phyloP scores from a whole-genome alignment of 1,140 invertebrate genomes.

The Nymphalis io region DNA sequence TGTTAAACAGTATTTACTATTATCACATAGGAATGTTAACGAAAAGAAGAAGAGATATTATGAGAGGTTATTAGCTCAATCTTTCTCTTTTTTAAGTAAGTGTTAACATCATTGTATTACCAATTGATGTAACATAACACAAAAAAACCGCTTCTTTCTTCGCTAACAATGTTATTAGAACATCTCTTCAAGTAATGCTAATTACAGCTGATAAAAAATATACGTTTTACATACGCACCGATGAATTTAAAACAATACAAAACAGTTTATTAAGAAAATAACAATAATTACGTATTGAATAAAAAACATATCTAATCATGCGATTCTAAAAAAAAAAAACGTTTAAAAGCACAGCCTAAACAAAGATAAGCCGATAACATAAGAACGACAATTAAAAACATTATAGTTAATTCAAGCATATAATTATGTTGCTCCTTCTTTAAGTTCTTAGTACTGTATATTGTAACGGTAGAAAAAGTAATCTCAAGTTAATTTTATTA shows the following conservation, averaged over 20 bases:
- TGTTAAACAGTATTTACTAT: too few relatives aligned
- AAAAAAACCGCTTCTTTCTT: not conserved
- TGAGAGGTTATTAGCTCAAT: too few relatives aligned
- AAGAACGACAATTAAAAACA: conserved; percentile 16
- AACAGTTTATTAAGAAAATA: not conserved
- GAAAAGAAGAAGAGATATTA: too few relatives aligned
- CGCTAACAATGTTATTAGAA: not conserved
- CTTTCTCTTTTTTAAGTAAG: too few relatives aligned
- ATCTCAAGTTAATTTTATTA: conserved; percentile 76
- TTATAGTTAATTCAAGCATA: conserved; percentile 24
- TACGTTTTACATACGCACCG: not conserved
- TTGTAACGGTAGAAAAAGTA: conserved; percentile 67
- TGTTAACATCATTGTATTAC: not conserved
- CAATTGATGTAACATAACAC: not conserved
- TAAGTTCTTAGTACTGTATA: conserved; percentile 39
- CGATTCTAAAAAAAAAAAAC: not conserved
- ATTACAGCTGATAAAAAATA: not conserved
- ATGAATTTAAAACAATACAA: not conserved
- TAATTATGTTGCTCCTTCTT: conserved; percentile 46
- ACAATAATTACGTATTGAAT: not conserved
- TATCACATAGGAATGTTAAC: too few relatives aligned
- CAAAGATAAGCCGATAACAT: conserved; percentile 14
- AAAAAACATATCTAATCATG: conserved; percentile 4
- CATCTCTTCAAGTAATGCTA: not conserved
- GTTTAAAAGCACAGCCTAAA: not conserved